phyloP scores from a whole-genome alignment of 2,797 vertebrate genomes.

The Lepus townsendii region DNA sequence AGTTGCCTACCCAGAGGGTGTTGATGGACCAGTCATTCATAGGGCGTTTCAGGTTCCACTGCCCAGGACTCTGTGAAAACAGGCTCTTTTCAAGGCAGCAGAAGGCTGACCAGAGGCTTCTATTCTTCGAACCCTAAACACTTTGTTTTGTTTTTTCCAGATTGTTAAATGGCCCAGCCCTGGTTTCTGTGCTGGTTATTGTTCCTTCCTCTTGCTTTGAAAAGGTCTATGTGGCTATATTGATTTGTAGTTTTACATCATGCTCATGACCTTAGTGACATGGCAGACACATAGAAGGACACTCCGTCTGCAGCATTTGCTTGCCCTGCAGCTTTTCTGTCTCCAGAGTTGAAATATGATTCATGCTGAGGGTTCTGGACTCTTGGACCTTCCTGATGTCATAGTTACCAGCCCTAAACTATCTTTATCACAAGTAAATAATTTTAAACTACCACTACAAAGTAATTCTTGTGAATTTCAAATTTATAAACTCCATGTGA shows the following conservation, averaged over 20 bases:
- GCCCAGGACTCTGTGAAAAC: background rate
- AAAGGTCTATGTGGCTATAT: background rate
- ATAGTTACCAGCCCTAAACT: background rate
- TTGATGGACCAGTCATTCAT: background rate
- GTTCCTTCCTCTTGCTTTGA: background rate
- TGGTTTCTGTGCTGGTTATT: background rate
- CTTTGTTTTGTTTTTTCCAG: background rate
- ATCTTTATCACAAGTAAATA: background rate
- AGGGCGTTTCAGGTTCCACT: rapidly evolving
- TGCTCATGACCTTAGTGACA: background rate
- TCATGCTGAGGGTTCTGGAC: background rate
- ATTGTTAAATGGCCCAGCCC: background rate
- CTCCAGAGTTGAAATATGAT: too few relatives aligned
- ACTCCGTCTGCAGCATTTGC: background rate
- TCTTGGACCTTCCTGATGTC: background rate
- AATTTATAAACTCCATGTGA: background rate
- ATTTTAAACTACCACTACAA: background rate
- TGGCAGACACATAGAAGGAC: background rate
- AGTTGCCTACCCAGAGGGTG: background rate
- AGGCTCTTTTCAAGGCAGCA: background rate
- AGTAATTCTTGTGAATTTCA: background rate
- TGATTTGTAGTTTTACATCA: background rate
- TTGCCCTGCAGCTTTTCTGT: background rate
- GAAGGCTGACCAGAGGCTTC: background rate
- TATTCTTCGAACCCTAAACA: background rate